Percentiles rank a stretch among this genome's conserved stretches.
These are phyloP conservation scores for Trachelus tabidus DNA, from an alignment of 2,888 invertebrate species.

Conservation along the genomic window DNA sequence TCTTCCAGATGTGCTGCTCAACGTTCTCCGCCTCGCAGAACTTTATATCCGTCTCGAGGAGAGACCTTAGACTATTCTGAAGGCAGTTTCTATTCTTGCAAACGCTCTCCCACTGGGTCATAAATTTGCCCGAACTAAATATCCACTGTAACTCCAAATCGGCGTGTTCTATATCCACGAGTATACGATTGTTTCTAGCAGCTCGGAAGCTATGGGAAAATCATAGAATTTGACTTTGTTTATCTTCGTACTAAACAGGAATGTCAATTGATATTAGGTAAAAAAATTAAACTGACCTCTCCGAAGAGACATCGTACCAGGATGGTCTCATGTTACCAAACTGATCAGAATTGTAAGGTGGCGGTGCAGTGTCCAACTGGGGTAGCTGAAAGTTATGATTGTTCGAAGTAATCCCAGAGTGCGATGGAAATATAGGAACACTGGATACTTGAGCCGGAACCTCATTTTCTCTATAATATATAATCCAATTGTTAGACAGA, in stretches of 20 bases:
- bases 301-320: constrained; percentile 72
- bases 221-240: constrained; percentile 7
- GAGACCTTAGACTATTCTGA: constrained; percentile 75
- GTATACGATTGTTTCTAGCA: constrained; percentile 72
- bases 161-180: constrained; percentile 76
- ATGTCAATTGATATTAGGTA: not conserved
- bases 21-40: constrained; percentile 89
- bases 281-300: constrained; percentile 58
- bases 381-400: constrained; percentile 47
- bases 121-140: constrained; percentile 71
- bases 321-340: constrained; percentile 68
- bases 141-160: constrained; percentile 77
- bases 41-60: constrained; percentile 83
- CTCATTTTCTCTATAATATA: constrained; percentile 50
- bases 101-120: constrained; percentile 76
- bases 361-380: constrained; percentile 44
- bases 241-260: not conserved
- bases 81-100: constrained; percentile 74
- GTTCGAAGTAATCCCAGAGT: constrained; percentile 33
- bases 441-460: constrained; percentile 39
- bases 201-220: constrained; percentile 68
- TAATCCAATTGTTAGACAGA: not conserved
- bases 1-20: constrained; percentile 92
- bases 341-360: constrained; percentile 65
- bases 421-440: constrained; percentile 49